These are phyloP conservation scores for Drosophila infuscata DNA, from an alignment of 2,888 invertebrate species.

Conservation along the genomic window DNA sequence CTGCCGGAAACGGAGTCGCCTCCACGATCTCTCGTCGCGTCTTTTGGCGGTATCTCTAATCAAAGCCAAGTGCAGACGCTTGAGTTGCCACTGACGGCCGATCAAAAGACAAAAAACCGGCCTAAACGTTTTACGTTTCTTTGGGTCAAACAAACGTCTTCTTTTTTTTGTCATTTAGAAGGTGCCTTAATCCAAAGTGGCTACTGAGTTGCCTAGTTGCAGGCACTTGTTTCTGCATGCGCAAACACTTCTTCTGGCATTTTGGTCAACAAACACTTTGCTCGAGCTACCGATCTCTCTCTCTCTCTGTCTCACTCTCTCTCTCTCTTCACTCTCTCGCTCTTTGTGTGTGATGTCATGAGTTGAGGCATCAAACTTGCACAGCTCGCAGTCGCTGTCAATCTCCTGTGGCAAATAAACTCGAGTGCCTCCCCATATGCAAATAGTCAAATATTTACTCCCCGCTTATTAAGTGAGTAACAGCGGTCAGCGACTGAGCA, in stretches of 20 bases:
- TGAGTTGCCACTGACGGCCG: slow-evolving; percentile 74
- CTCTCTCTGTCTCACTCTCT: slow-evolving; percentile 21
- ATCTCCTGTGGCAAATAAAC: slow-evolving; percentile 79
- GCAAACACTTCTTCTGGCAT: slow-evolving; percentile 71
- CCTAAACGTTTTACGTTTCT: slow-evolving; percentile 55
- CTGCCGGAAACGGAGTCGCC: slow-evolving; percentile 59
- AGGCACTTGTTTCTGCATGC: slow-evolving; percentile 50
- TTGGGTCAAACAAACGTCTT: slow-evolving; percentile 73
- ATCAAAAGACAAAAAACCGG: slow-evolving; percentile 57
- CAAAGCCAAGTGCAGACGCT: slow-evolving; percentile 65
- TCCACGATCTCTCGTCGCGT: slow-evolving; percentile 12
- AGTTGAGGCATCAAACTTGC: slow-evolving; percentile 59
- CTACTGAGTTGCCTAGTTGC: slow-evolving; percentile 73
- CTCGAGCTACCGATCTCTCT: slow-evolving; percentile 63
- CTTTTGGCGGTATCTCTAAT: slow-evolving; percentile 58
- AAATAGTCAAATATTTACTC: slow-evolving; percentile 77
- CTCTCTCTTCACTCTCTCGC: slow-evolving; percentile 8
- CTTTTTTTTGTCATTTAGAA: slow-evolving; percentile 16
- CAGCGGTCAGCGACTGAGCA: slow-evolving; percentile 65
- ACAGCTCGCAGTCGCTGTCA: slow-evolving; percentile 65
- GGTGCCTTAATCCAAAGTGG: slow-evolving; percentile 76
- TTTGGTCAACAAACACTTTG: slow-evolving; percentile 67
- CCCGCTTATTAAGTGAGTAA: slow-evolving; percentile 81
- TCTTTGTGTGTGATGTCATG: slow-evolving; percentile 43
- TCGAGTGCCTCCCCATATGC: slow-evolving; percentile 72